Evolutionary conservation across 2,113 vertebrate species (phyloP).

Genomic region (Nothoprocta pentlandii): DNA sequence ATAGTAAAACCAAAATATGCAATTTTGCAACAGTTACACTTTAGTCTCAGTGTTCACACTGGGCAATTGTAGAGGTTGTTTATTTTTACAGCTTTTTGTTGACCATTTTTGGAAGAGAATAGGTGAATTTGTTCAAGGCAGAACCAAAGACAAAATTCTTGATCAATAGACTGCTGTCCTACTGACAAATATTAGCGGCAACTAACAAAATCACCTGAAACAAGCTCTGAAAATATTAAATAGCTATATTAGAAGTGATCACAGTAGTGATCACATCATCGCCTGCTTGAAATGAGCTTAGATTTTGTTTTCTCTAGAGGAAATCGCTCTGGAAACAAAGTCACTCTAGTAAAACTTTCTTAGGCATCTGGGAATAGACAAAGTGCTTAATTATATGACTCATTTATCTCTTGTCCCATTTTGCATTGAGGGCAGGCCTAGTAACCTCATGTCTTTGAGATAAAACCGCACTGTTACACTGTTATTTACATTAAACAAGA

Average conservation of each 20-base stretch:
- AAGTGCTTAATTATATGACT: not conserved
- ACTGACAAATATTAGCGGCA: not conserved
- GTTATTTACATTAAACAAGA: constrained; percentile 13
- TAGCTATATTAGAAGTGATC: not conserved
- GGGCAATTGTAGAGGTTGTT: not conserved
- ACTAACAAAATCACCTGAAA: not conserved
- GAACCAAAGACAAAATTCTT: not conserved
- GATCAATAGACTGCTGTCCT: not conserved
- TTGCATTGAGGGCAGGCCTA: constrained; percentile 1
- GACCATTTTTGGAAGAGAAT: not conserved
- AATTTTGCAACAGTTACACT: not conserved
- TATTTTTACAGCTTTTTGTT: not conserved
- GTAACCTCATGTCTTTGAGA: not conserved
- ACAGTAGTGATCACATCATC: not conserved
- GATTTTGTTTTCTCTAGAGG: not conserved
- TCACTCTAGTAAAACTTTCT: not conserved
- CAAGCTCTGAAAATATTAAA: not conserved
- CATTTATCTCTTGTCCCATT: constrained; percentile 10
- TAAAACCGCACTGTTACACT: not conserved
- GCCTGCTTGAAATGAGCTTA: not conserved
- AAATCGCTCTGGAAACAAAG: not conserved
- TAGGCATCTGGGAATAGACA: not conserved
- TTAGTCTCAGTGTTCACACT: not conserved
- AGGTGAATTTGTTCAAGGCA: not conserved
- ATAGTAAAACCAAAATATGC: not conserved